Evolutionary conservation across 2,113 vertebrate genomes (phyloP), one percentile per base, ranked within the genome.

Genomic region (Anser cygnoides): DNA sequence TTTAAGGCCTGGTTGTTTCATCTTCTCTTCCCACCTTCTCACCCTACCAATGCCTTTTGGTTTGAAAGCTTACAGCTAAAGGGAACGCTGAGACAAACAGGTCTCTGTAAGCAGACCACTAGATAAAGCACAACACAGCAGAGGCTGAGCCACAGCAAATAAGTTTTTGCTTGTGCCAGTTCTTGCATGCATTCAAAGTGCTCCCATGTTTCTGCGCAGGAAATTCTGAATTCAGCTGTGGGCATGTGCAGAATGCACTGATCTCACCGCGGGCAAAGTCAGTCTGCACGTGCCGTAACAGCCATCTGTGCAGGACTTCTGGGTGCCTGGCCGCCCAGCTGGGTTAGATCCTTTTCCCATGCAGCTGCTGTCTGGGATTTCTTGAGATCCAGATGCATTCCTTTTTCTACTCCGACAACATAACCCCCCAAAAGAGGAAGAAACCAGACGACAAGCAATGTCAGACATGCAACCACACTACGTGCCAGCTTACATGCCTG

Each of bases 251-350:
- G 73, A 46, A 59, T 0, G 16, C 35, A 12, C 77, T 54, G 80
- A 71, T 54, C 37, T 67, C 80, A 35, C 68, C 3, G 7, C 11
- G 57, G 77, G 66, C 65, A 74, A 37, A 74, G 73, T 4, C 78
- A 71, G 18, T 4, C 7, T 10, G 19, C 77, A 76, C n/a, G 3
- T 8, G n/a, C 50, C 0, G 0, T 10, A 13, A 23, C 54, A 90
- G 82, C 88, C 93, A 35, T 46, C 84, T 89, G 74, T 5, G 57
- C 43, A 35, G 77, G 44, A 21, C 59, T 82, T 18, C 6, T 41
- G 66, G 77, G 43, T 26, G 73, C 87, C 87, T 58, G 85, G 54
- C 67, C 72, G 88, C 75, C 74, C 78, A 79, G 75, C 70, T 82
- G 90, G 66, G 65, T 72, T 63, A 70, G 77, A 50, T 88, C 59